Conservation (phyloP, 1,140 invertebrate genomes). For the Brachionus paranguensis region DNA sequence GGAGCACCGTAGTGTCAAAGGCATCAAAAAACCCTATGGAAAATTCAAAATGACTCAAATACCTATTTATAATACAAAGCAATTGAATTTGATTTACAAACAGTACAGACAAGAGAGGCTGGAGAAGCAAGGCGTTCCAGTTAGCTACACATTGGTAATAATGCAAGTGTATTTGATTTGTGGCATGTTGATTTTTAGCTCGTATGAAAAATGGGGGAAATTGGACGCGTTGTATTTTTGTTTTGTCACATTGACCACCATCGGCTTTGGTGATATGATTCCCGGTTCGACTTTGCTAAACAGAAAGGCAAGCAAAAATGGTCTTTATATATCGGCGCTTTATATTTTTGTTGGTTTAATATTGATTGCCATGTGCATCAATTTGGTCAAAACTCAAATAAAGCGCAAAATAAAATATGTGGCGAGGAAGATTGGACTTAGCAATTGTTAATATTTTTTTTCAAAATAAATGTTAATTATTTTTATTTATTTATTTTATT, state of each 20-base stretch:
- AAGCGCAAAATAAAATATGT: slow-evolving; percentile 26
- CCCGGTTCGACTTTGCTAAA: slow-evolving; percentile 36
- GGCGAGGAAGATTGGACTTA: slow-evolving; percentile 15
- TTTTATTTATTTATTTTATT: neutral
- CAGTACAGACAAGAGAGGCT: slow-evolving; percentile 9
- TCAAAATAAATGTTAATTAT: neutral
- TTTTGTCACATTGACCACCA: slow-evolving; percentile 48
- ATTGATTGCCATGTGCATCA: slow-evolving; percentile 39
- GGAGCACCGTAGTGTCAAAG: neutral
- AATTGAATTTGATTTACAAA: slow-evolving; percentile 25
- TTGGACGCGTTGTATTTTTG: slow-evolving; percentile 44
- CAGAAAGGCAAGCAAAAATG: slow-evolving; percentile 4
- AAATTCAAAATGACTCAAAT: neutral
- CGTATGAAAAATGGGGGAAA: slow-evolving; percentile 46
- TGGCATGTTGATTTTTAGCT: slow-evolving; percentile 32
- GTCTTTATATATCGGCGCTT: slow-evolving; percentile 20
- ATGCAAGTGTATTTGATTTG: slow-evolving; percentile 21
- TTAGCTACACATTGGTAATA: slow-evolving; percentile 15
- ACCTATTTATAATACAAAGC: slow-evolving; percentile 13
- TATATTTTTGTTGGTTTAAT: slow-evolving; percentile 37
- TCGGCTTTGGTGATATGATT: slow-evolving; percentile 42
- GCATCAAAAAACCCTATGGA: neutral
- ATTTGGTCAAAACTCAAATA: slow-evolving; percentile 26
- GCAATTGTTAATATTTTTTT: slow-evolving; percentile 21
- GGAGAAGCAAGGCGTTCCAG: slow-evolving; percentile 30